phyloP scores from a whole-genome alignment of 2,888 invertebrate species.

The Deroplatys truncata region DNA sequence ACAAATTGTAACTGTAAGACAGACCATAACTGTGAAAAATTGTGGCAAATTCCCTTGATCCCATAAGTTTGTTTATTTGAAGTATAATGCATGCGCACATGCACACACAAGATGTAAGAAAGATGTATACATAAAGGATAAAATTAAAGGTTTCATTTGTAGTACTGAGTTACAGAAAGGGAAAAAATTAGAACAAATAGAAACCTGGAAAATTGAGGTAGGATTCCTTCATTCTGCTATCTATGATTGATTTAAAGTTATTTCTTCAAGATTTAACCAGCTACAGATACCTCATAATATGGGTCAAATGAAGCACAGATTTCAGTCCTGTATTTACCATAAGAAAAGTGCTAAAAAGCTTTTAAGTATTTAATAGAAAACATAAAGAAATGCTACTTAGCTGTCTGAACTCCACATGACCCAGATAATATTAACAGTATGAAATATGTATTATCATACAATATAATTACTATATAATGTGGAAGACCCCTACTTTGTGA shows the following conservation, averaged over 20 bases:
- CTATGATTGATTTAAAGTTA: neutral
- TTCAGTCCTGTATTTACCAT: neutral
- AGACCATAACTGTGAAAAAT: too few species aligned
- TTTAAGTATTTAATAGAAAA: neutral
- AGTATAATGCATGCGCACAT: neutral
- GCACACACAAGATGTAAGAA: too few species aligned
- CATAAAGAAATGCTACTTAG: neutral
- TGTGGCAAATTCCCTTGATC: too few species aligned
- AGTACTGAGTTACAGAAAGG: neutral
- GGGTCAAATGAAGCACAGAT: neutral
- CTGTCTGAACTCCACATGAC: neutral
- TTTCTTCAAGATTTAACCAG: neutral
- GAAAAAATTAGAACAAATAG: neutral
- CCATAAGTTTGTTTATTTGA: neutral
- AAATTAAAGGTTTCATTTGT: neutral
- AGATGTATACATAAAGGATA: neutral
- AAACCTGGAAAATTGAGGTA: neutral
- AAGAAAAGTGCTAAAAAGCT: neutral
- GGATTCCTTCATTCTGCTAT: constrained; percentile 2
- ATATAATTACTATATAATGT: constrained; percentile 17
- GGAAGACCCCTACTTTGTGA: constrained; percentile 30
- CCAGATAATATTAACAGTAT: neutral
- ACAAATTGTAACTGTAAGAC: too few species aligned
- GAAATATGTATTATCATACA: constrained; percentile 3
- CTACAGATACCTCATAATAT: neutral